Conservation (phyloP, 2,113 vertebrate species). For the Mustelus asterias region DNA sequence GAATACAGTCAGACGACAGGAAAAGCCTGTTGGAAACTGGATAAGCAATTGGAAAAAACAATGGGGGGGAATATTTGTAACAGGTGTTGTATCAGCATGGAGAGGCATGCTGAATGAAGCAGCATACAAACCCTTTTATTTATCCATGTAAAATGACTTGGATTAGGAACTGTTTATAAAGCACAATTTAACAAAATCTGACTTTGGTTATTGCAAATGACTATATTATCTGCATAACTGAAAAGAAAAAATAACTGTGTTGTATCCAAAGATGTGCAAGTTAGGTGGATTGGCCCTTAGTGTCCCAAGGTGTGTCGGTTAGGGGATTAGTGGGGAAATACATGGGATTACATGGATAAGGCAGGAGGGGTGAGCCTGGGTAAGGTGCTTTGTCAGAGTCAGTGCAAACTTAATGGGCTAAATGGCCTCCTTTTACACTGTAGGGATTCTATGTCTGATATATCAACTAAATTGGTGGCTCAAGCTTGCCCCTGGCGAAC, state of each 20-base stretch:
- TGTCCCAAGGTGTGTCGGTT: no score
- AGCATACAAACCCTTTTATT: neutral
- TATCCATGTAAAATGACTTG: neutral
- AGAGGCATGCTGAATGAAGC: neutral
- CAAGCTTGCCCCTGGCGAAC: neutral
- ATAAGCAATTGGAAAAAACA: neutral
- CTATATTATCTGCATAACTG: no score
- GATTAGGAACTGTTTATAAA: neutral
- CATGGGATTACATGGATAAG: no score
- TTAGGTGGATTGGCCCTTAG: no score
- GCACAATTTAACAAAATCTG: neutral
- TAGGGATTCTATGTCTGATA: no score
- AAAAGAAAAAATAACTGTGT: neutral
- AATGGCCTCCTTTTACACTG: no score
- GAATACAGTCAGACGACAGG: neutral
- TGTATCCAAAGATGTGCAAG: no score
- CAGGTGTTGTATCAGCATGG: conserved; percentile 5
- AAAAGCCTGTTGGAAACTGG: neutral
- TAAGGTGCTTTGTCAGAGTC: no score
- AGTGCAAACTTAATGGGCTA: no score
- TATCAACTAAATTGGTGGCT: neutral
- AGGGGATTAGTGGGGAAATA: no score
- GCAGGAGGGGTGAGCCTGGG: no score
- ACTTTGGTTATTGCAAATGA: neutral
- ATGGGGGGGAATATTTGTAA: neutral